Evolutionary conservation across 2,888 invertebrate genomes (phyloP).

Genomic region (Rhabditoides inermis): DNA sequence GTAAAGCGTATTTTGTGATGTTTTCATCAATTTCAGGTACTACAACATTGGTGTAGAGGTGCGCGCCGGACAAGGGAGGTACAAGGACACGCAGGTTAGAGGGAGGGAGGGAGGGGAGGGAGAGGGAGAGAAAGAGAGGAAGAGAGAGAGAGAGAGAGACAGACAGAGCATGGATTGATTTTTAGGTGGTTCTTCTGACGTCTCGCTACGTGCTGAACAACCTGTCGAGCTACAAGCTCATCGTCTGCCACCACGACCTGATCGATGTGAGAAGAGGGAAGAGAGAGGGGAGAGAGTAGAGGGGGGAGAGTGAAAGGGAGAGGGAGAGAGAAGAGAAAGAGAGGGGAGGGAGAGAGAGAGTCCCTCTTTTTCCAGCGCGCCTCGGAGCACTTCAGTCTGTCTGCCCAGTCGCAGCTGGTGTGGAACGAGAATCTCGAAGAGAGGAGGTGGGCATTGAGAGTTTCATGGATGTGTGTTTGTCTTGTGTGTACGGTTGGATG

Average conservation of each 20-base stretch:
- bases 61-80: slow-evolving; percentile 73
- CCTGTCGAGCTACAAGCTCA: slow-evolving; percentile 68
- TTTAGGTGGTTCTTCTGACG: slow-evolving; percentile 73
- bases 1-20: too few species aligned
- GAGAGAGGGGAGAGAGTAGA: background rate
- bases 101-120: background rate
- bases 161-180: background rate
- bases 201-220: slow-evolving; percentile 89
- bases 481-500: too few species aligned
- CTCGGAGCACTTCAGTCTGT: slow-evolving; percentile 68
- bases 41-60: slow-evolving; percentile 69
- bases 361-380: slow-evolving; percentile 60
- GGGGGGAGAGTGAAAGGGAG: background rate
- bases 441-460: too few species aligned
- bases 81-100: slow-evolving; percentile 70
- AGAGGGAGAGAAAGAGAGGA: background rate
- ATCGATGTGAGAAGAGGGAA: slow-evolving; percentile 19
- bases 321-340: background rate
- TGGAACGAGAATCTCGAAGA: slow-evolving; percentile 94
- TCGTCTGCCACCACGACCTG: slow-evolving; percentile 80
- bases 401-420: slow-evolving; percentile 79
- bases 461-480: too few species aligned
- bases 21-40: slow-evolving; percentile 10
- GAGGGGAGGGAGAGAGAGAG: background rate
- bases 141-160: background rate